Evolutionary conservation across 2,113 vertebrate species (phyloP).

Genomic region (Anhinga anhinga): DNA sequence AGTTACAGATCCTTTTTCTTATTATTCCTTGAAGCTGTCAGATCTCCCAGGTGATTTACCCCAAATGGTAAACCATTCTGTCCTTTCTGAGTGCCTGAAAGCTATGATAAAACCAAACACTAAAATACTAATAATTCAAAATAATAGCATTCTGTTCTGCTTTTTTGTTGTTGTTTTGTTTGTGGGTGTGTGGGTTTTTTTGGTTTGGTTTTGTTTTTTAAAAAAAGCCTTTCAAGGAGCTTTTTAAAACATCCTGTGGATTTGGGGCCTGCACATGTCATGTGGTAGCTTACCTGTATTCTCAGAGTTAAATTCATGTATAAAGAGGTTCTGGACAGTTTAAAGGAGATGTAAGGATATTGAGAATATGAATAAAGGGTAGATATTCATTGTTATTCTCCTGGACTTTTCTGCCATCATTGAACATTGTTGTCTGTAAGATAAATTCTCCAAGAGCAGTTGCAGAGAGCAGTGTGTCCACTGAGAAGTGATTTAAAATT

Average conservation of each 20-base stretch:
- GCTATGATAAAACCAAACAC: not conserved
- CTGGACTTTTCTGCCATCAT: not conserved
- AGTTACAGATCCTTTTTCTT: not conserved
- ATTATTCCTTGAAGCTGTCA: not conserved
- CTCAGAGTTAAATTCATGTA: not conserved
- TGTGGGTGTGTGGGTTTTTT: too few species aligned
- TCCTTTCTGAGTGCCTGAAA: not conserved
- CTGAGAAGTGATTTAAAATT: constrained; percentile 40
- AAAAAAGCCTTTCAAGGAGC: not conserved
- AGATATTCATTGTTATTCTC: constrained; percentile 29
- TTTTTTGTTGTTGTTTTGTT: not conserved
- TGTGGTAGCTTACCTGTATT: not conserved
- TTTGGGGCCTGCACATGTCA: not conserved
- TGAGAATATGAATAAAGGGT: constrained; percentile 31
- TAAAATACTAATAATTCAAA: not conserved
- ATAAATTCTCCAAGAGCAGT: constrained; percentile 14
- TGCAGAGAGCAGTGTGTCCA: constrained; percentile 6
- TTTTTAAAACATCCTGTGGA: not conserved
- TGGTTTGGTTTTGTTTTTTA: not conserved
- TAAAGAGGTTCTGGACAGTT: not conserved
- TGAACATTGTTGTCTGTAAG: not conserved
- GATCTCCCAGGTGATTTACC: not conserved
- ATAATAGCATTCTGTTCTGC: not conserved
- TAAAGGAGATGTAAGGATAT: constrained; percentile 30
- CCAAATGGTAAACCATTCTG: not conserved